Evolutionary conservation across 2,797 vertebrate species (phyloP), one percentile per base, ranked within the genome.

Genomic region (Ambastaia sidthimunki): DNA sequence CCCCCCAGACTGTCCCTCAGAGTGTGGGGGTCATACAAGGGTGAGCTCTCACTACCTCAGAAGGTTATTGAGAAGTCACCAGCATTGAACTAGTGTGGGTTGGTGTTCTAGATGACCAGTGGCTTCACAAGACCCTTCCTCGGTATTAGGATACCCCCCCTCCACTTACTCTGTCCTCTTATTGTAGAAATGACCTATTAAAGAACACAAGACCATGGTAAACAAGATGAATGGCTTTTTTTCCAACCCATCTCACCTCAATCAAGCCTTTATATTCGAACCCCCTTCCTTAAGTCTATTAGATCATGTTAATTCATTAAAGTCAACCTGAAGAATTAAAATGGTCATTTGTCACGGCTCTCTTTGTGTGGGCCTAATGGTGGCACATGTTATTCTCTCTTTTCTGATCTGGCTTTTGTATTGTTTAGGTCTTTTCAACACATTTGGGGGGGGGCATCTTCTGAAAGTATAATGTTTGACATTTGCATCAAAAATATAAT

Each of bases 301-400:
- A 90, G 88, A 93, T 93, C 90, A 92, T 91, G 87, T 93, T 94
- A 93, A 94, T 95, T 94, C 91, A 94, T 94, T 94, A 92, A 94
- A 94, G 93, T 94, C 93, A 94, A 91, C 92, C 92, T 88, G 90
- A 89, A 87, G 90, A 91, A 90, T 92, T 92, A 92, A 93, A 93
- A 90, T 82, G 86, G 88, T 84, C 90, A 94, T 94, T 94, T 92
- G 89, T 95, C 92, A 94, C 86, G 80, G 85, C 80, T 81, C 85
- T 80, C 92, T 94, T 94, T 94, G 93, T 94, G 90, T 88, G 83
- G 76, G 31, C 81, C 89, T 94, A 94, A 95, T 94, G 90, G 92
- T 88, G 91, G 91, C 91, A 93, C 92, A 94, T 94, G 93, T 91
- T 92, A 91, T 86, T 89, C 87, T 25, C 50, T 67, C 16, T 55